These are phyloP conservation scores for Leptopterna dolabrata DNA, from an alignment of 2,888 invertebrate genomes.

Conservation along the genomic window DNA sequence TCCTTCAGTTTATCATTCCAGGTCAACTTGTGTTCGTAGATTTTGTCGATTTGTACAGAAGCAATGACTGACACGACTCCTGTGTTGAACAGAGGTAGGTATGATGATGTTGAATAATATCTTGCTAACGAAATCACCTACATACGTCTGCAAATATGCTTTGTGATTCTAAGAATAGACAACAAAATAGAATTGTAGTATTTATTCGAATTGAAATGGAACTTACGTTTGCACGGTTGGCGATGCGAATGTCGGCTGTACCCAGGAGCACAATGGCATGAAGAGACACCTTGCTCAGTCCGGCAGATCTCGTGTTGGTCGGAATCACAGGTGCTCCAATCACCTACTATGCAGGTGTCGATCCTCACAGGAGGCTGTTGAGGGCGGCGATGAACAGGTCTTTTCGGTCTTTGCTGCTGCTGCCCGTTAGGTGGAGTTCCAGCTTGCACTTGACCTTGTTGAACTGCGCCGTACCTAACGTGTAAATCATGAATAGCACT, in stretches of 20 bases:
- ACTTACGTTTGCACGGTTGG: conserved; percentile 77
- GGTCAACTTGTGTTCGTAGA: conserved; percentile 78
- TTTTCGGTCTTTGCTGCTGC: conserved; percentile 60
- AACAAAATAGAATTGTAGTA: too few species aligned
- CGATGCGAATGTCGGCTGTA: conserved; percentile 75
- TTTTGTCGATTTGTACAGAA: conserved; percentile 83
- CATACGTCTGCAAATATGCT: too few species aligned
- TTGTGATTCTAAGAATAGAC: too few species aligned
- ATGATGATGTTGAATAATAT: too few species aligned
- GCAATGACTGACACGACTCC: conserved; percentile 82
- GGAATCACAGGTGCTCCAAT: conserved; percentile 89
- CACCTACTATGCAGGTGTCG: conserved; percentile 94
- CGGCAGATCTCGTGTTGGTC: conserved; percentile 89
- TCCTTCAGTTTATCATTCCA: conserved; percentile 83
- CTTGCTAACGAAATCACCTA: too few species aligned
- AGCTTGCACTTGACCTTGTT: conserved; percentile 68
- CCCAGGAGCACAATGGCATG: conserved; percentile 87
- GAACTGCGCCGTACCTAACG: conserved; percentile 62
- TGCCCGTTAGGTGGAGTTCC: neutral
- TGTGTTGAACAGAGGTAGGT: conserved; percentile 58
- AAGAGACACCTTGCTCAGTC: conserved; percentile 87
- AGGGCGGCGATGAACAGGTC: conserved; percentile 70
- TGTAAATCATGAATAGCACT: neutral
- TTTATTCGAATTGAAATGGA: neutral
- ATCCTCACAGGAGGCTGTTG: conserved; percentile 81